A percentile compares a stretch with the other conserved stretches of the same genome.
phyloP scores from a whole-genome alignment of 2,797 vertebrate genomes.

The Acestrorhynchus altus region DNA sequence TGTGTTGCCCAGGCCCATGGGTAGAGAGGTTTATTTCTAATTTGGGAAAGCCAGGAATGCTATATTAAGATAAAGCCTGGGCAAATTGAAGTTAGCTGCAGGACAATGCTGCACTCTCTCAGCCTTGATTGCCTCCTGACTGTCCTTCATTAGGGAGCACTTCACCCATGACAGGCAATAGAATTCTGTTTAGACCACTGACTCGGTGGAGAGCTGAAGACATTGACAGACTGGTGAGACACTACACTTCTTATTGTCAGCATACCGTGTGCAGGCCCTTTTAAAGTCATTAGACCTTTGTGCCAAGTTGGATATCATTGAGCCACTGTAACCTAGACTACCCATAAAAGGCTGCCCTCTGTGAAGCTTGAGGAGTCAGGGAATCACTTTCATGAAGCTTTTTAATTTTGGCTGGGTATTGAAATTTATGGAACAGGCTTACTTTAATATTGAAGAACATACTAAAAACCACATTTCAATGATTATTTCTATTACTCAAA shows the following conservation, averaged over 20 bases:
- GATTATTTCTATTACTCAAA: too few species aligned
- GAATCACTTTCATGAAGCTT: neutral
- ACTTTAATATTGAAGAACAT: neutral
- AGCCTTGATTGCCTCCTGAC: constrained; percentile 69
- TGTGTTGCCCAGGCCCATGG: constrained; percentile 45
- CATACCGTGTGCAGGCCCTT: constrained; percentile 16
- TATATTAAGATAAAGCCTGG: constrained; percentile 66
- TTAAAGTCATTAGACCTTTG: constrained; percentile 36
- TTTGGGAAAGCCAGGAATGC: constrained; percentile 63
- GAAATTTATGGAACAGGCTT: neutral
- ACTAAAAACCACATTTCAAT: too few species aligned
- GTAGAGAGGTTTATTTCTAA: constrained; percentile 64
- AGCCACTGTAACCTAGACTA: neutral
- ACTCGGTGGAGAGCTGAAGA: constrained; percentile 46
- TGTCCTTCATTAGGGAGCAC: constrained; percentile 71
- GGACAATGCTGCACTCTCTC: constrained; percentile 61
- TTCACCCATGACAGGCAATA: constrained; percentile 63
- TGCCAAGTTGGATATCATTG: constrained; percentile 15
- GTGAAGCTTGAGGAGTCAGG: neutral
- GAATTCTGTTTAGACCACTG: constrained; percentile 58
- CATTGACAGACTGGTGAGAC: constrained; percentile 41
- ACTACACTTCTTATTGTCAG: constrained; percentile 19
- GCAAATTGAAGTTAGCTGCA: constrained; percentile 71
- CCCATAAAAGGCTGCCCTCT: neutral
- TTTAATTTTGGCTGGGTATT: neutral